Evolutionary conservation across 2,113 vertebrate species (phyloP).

Genomic region (Isichthys henryi): DNA sequence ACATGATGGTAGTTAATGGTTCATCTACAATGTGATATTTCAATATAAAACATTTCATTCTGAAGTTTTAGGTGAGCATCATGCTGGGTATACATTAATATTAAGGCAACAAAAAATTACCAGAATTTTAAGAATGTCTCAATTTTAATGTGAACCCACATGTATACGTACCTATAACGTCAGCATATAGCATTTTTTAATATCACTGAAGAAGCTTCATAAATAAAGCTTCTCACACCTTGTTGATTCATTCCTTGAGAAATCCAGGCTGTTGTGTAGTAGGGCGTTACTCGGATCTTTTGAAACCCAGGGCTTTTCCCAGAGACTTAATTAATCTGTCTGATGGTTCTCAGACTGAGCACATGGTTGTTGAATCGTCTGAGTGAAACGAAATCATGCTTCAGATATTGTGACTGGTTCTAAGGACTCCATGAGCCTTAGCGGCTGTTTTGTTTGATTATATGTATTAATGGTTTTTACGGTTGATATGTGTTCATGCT

Average conservation of each 20-base stretch:
- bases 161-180: background rate
- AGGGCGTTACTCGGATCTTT: background rate
- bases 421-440: too few species aligned
- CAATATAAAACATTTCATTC: background rate
- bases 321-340: background rate
- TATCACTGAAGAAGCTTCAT: background rate
- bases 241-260: background rate
- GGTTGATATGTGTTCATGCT: too few species aligned
- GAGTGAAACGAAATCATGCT: background rate
- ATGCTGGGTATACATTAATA: background rate
- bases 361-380: background rate
- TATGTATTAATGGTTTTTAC: too few species aligned
- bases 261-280: background rate
- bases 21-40: background rate
- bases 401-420: background rate
- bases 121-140: background rate
- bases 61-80: background rate
- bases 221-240: background rate
- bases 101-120: background rate
- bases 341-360: background rate
- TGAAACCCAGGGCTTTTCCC: background rate
- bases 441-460: too few species aligned
- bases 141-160: background rate
- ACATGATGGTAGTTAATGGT: background rate
- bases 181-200: background rate